These are phyloP conservation scores for Dasypolia templi DNA, from an alignment of 2,888 invertebrate species.

Conservation along the genomic window DNA sequence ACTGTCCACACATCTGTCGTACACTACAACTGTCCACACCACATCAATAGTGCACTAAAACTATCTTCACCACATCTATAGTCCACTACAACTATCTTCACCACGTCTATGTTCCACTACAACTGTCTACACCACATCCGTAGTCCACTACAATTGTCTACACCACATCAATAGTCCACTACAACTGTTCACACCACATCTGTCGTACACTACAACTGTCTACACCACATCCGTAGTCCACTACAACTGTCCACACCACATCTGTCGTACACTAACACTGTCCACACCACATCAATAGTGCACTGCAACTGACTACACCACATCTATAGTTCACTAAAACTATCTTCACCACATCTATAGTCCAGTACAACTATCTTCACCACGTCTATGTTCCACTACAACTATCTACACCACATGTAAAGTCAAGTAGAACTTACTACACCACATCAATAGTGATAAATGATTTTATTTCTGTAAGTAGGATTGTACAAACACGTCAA, in stretches of 20 bases:
- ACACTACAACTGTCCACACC: no score
- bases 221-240: not conserved
- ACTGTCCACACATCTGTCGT: no score
- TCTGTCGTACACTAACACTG: not conserved
- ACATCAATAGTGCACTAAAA: not conserved
- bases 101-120: not conserved
- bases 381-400: constrained; percentile 1
- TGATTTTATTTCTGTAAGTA: no score
- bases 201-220: constrained; percentile 13
- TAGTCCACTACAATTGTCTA: constrained; percentile 20
- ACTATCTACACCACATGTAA: not conserved
- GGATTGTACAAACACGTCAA: no score
- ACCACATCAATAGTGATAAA: not conserved
- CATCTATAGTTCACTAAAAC: not conserved
- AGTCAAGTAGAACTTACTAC: no score
- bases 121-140: constrained; percentile 1
- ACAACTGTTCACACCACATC: constrained; percentile 2
- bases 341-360: not conserved
- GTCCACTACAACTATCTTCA: constrained; percentile 6
- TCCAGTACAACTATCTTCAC: constrained; percentile 5
- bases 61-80: not conserved
- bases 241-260: constrained; percentile 5
- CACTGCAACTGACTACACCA: constrained; percentile 6
- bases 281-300: not conserved
- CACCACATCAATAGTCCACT: not conserved